Base-by-base conservation (phyloP, 1,140 invertebrate species). In the Parasteatoda tepidariorum region DNA sequence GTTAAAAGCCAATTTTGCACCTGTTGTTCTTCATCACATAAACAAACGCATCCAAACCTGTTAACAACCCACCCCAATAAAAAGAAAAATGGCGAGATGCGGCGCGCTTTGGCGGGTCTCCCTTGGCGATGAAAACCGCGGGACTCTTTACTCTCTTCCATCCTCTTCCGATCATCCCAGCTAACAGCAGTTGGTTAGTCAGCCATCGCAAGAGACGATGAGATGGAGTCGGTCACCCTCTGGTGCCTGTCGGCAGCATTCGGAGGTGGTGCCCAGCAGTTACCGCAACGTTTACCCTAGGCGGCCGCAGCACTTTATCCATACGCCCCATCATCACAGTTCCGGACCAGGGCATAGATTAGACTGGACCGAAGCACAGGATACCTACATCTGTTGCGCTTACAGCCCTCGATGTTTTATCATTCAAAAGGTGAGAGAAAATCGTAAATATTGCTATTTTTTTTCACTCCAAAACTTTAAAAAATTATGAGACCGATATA, bases 331-430 rank as follows among this genome's bases (percentile, higher is more conserved):
- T 4, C 57, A 38, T 1, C 68, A 57, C 48, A 18, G 28, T 5
- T 30, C 24, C 62, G 59, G 31, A 55, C 38, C 33, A 28, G n/a
- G 13, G 15, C 34, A 68, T 34, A 57, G 38, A 22, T 26, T 22
- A 13, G 41, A 68, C 38, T 28, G 54, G 55, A 71, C 59, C 3
- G 91, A 92, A 85, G 89, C 91, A 11, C 90, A 91, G 85, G 91
- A 91, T 38, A 92, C 91, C 24, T 92, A 92, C 88, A 90, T 92
- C 74, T 92, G 91, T 86, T 91, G 91, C 22, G 89, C 91, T 2
- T 92, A 91, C 88, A 91, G 90, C 85, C 91, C 91, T 3, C 87
- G 91, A 61, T 92, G 91, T 87, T 92, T 91, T 88, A 91, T 92
- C 86, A 92, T 92, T 59, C 91, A 92, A 86, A 92, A 92, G 91